These are phyloP conservation scores for Megalurothrips usitatus DNA, from an alignment of 2,888 invertebrate genomes.

Conservation along the genomic window DNA sequence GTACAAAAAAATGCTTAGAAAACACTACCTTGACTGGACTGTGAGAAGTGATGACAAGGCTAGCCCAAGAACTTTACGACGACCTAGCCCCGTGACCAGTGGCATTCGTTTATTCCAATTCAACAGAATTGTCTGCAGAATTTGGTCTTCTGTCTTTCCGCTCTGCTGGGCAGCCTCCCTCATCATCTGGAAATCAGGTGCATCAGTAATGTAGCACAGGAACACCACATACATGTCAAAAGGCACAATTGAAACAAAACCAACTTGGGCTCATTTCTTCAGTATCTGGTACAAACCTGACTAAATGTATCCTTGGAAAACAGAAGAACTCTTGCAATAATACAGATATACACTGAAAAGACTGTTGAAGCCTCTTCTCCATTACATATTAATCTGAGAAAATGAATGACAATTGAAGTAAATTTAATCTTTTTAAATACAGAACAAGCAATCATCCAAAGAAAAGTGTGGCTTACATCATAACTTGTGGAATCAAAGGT, in stretches of 20 bases:
- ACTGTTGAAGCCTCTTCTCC: slow-evolving; percentile 66
- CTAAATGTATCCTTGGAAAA: slow-evolving; percentile 51
- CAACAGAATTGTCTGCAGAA: slow-evolving; percentile 66
- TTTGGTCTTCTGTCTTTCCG: slow-evolving; percentile 49
- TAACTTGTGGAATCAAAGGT: slow-evolving; percentile 57
- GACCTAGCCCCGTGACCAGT: slow-evolving; percentile 69
- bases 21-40: slow-evolving; percentile 41
- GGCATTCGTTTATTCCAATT: slow-evolving; percentile 78
- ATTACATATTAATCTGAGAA: slow-evolving; percentile 59
- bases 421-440: slow-evolving; percentile 18
- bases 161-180: slow-evolving; percentile 40
- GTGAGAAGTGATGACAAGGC: slow-evolving; percentile 48
- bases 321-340: slow-evolving; percentile 72
- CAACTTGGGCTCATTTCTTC: slow-evolving; percentile 11
- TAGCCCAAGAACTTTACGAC: slow-evolving; percentile 74
- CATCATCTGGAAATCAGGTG: slow-evolving; percentile 37
- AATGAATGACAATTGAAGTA: slow-evolving; percentile 21
- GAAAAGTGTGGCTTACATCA: slow-evolving; percentile 49
- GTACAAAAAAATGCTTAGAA: slow-evolving; percentile 21
- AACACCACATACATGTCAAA: slow-evolving; percentile 27
- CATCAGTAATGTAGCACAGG: not conserved
- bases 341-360: slow-evolving; percentile 70
- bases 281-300: slow-evolving; percentile 41
- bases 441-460: slow-evolving; percentile 9
- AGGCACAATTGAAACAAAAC: slow-evolving; percentile 27